Conservation (phyloP, 2,113 vertebrate genomes). For the Protobothrops flavoviridis region DNA sequence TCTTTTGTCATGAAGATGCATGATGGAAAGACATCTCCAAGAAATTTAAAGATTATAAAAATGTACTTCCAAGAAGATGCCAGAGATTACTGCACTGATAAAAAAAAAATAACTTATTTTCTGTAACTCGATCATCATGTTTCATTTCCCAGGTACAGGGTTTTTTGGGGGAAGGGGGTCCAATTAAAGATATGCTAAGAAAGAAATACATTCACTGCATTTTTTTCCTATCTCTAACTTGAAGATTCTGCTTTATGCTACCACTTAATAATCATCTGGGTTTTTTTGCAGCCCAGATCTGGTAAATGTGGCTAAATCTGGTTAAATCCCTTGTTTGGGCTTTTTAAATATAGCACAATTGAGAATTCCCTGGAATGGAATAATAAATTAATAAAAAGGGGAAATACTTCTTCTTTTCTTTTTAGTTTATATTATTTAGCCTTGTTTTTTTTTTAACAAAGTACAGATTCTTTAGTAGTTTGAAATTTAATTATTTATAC, state of each 20-base stretch:
- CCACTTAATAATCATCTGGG: not conserved
- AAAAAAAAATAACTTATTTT: not conserved
- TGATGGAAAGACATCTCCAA: not conserved
- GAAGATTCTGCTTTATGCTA: not conserved
- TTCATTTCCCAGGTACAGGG: not conserved
- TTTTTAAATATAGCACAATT: not conserved
- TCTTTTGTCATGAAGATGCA: not conserved
- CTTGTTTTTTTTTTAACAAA: not conserved
- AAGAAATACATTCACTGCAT: not conserved
- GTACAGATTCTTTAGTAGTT: not conserved
- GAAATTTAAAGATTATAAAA: constrained; percentile 13
- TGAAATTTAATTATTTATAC: not conserved
- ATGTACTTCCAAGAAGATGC: not conserved
- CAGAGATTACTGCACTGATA: not conserved
- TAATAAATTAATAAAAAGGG: not conserved
- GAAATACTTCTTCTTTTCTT: not conserved
- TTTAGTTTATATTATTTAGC: not conserved
- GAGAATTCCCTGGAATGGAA: not conserved
- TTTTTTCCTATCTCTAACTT: too few relatives aligned
- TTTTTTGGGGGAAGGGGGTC: not conserved
- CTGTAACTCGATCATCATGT: not conserved
- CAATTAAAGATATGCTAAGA: not conserved
- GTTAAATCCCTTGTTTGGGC: not conserved
- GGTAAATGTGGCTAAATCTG: not conserved
- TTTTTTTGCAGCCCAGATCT: not conserved